Evolutionary conservation across 2,888 invertebrate species (phyloP).

Genomic region (Ochropleura leucogaster): DNA sequence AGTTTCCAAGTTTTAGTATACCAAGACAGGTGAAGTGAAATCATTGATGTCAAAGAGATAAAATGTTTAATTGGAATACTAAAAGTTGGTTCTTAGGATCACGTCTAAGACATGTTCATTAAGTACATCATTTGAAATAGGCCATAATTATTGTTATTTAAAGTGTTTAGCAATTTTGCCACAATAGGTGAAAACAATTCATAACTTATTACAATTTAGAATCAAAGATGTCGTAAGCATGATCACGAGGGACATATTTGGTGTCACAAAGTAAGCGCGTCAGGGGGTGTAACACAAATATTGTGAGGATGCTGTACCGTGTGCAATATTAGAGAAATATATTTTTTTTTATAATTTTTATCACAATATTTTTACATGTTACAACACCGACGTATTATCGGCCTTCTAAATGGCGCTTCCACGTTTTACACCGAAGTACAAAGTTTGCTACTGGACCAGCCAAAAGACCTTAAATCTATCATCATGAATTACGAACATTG

Average conservation of each 20-base stretch:
- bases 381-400: constrained; percentile 69
- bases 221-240: constrained; percentile 71
- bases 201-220: constrained; percentile 50
- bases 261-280: constrained; percentile 68
- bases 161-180: constrained; percentile 71
- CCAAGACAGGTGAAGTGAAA: constrained; percentile 49
- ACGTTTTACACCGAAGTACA: constrained; percentile 65
- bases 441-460: constrained; percentile 75
- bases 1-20: constrained; percentile 65
- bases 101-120: constrained; percentile 67
- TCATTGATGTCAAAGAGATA: constrained; percentile 36
- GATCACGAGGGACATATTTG: constrained; percentile 71
- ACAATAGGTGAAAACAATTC: constrained; percentile 62
- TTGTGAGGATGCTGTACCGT: constrained; percentile 63
- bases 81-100: constrained; percentile 70
- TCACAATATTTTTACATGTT: constrained; percentile 71
- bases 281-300: constrained; percentile 67
- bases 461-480: constrained; percentile 72
- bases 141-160: constrained; percentile 67
- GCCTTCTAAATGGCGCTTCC: constrained; percentile 65
- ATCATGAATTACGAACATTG: constrained; percentile 65
- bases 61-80: constrained; percentile 57
- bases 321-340: constrained; percentile 60
- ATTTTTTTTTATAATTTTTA: constrained; percentile 56
- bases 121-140: constrained; percentile 67